Base-by-base conservation (phyloP, 2,888 invertebrate species). In the Synanthedon myopaeformis region DNA sequence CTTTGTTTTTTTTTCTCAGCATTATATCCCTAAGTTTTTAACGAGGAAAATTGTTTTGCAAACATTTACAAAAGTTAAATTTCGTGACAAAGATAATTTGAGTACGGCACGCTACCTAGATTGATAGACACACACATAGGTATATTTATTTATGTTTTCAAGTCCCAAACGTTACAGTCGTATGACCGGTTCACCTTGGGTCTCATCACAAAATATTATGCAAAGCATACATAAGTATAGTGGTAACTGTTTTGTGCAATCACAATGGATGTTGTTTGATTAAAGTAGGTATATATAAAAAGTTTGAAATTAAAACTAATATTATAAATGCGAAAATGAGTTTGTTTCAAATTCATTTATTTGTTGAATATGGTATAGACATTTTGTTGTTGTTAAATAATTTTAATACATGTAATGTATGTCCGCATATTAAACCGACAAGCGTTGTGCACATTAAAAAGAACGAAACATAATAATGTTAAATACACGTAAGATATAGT, bases 161-260 rank as follows among this genome's bases (percentile, higher is more conserved):
- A 13, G 45, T 14, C 45, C 4, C 6, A 45, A 14, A 13, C 45
- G 45, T n/a, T 14, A 14, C 14, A 14, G 45, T 17, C 51, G 51
- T 17, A 65, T 59, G 66, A 84, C 82, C 64, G 60, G 85, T 63
- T 86, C 78, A 84, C 85, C 85, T 86, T 86, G 85, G 80, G 76
- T 73, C 70, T 72, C 73, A 64, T 68, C 68, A 69, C 49, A 49
- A 49, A 45, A 49, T 49, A 19, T 49, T 49, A 49, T 17, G 23
- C 23, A 49, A 49, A 49, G 17, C 17, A 19, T n/a, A n/a, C 13
- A n/a, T 45, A 45, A 45, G 45, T 23, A 23, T 23, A 23, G 23
- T 12, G n/a, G 13, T 4, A 45, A 45, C 14, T 6, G 4, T 45
- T 45, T 45, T 13, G 45, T 45, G 45, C 45, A 35, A 35, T 35